Percentiles rank a stretch among this genome's conserved stretches.
Conservation (phyloP, 1,140 invertebrate species). For the Pomacea maculata region DNA sequence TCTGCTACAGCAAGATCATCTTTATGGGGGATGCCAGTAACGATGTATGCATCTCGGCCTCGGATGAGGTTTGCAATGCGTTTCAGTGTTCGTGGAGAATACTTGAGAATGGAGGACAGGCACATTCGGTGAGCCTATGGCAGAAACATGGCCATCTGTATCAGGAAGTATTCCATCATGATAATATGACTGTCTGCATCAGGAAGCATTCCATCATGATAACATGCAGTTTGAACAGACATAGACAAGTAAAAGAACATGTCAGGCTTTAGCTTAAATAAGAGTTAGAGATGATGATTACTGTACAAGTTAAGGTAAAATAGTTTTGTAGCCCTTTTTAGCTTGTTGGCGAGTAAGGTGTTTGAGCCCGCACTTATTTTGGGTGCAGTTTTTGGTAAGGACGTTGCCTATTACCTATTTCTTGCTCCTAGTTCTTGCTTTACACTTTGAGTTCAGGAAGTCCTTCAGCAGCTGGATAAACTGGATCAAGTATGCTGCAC, state of each 20-base stretch:
- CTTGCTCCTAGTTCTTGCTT: too few relatives aligned
- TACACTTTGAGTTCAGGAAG: too few relatives aligned
- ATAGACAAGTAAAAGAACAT: background rate
- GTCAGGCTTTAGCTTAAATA: too few relatives aligned
- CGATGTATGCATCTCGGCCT: constrained; percentile 64
- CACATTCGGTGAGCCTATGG: constrained; percentile 64
- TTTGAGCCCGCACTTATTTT: too few relatives aligned
- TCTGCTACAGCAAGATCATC: constrained; percentile 64
- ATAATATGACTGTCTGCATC: background rate
- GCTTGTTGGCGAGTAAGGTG: too few relatives aligned
- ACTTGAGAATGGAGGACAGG: constrained; percentile 63
- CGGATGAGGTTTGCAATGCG: constrained; percentile 61
- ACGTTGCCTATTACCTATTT: too few relatives aligned
- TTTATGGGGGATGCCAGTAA: constrained; percentile 59
- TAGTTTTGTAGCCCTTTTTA: too few relatives aligned
- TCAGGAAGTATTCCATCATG: background rate
- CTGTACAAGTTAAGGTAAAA: too few relatives aligned
- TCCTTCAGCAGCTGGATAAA: too few relatives aligned
- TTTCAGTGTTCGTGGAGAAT: constrained; percentile 60
- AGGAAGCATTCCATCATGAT: background rate
- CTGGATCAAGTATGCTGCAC: too few relatives aligned
- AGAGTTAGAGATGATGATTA: too few relatives aligned
- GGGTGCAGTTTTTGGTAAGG: too few relatives aligned
- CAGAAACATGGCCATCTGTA: background rate
- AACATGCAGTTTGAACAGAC: background rate